phyloP scores from a whole-genome alignment of 2,797 vertebrate genomes.

The Phoeniculus purpureus region DNA sequence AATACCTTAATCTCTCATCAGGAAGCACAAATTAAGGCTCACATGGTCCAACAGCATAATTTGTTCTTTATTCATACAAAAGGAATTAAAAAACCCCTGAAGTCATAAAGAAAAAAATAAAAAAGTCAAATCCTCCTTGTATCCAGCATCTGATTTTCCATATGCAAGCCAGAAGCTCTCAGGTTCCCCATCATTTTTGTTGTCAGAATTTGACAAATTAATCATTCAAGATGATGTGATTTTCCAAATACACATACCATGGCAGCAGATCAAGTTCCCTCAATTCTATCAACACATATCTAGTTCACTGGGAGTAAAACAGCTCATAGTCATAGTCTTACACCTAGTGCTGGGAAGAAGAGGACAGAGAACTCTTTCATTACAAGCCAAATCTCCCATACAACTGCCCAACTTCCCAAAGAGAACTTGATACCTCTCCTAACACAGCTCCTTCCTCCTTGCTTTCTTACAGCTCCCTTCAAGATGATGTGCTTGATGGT shows the following conservation, averaged over 20 bases:
- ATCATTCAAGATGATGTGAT: neutral
- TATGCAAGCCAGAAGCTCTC: neutral
- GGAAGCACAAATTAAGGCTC: neutral
- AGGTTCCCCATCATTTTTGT: neutral
- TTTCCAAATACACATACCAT: neutral
- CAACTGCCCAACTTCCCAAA: neutral
- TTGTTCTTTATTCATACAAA: neutral
- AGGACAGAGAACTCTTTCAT: neutral
- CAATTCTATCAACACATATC: neutral
- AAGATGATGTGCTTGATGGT: neutral
- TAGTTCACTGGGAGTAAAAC: neutral
- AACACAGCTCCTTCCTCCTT: neutral
- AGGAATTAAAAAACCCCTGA: neutral
- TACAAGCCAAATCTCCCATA: neutral
- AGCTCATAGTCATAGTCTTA: neutral
- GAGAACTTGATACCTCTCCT: neutral
- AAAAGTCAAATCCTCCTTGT: neutral
- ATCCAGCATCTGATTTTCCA: neutral
- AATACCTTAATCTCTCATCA: neutral
- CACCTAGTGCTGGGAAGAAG: neutral
- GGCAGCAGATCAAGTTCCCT: neutral
- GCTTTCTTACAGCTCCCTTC: neutral
- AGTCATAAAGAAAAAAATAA: neutral
- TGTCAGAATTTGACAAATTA: slow-evolving; percentile 2
- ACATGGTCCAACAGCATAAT: neutral